phyloP scores from a whole-genome alignment of 2,797 vertebrate genomes.

The Chiroxiphia lanceolata region DNA sequence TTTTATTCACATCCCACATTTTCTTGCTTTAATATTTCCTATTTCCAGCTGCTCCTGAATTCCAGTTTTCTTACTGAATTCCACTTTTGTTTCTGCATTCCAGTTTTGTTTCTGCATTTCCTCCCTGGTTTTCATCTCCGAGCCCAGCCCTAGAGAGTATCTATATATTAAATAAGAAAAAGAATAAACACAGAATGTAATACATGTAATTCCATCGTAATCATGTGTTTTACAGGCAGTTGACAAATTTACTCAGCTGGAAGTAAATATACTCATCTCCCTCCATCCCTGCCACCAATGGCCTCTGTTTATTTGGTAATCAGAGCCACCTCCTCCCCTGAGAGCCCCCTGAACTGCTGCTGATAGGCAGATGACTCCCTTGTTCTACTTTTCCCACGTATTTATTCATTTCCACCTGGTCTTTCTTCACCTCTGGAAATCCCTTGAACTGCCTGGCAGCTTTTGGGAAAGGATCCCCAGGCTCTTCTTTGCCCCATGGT shows the following conservation, averaged over 20 bases:
- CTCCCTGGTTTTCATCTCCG: background rate
- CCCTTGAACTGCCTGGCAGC: background rate
- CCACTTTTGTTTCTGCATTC: background rate
- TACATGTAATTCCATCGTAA: slow-evolving; percentile 49
- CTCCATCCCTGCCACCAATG: background rate
- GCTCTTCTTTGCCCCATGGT: background rate
- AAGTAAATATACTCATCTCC: background rate
- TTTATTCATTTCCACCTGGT: background rate
- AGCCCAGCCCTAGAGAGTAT: background rate
- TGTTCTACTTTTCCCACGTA: background rate
- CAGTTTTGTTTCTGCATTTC: background rate
- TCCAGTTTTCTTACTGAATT: background rate
- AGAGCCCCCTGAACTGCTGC: slow-evolving; percentile 49
- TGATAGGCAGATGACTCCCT: slow-evolving; percentile 46
- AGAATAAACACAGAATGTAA: slow-evolving; percentile 10
- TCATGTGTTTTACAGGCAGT: slow-evolving; percentile 31
- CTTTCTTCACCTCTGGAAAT: background rate
- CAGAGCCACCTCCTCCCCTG: slow-evolving; percentile 19
- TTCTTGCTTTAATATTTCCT: background rate
- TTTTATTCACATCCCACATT: background rate
- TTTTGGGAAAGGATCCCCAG: background rate
- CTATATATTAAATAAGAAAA: background rate
- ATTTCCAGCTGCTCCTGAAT: background rate
- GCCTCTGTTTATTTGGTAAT: slow-evolving; percentile 38
- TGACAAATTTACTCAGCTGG: slow-evolving; percentile 54